phyloP scores from a whole-genome alignment of 2,113 vertebrate species.

The Corythornis madagascariensis region DNA sequence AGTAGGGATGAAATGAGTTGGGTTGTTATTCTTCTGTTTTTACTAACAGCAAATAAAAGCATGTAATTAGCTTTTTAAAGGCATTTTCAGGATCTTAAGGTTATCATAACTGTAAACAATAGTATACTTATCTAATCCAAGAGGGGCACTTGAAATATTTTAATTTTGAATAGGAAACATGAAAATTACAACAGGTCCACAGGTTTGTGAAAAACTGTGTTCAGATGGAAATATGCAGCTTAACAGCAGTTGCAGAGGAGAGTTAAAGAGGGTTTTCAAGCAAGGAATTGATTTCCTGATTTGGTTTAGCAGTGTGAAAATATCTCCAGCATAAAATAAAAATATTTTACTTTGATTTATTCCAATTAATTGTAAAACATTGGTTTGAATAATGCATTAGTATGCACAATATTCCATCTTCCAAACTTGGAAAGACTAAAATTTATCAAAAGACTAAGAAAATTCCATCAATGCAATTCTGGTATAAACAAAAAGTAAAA shows the following conservation, averaged over 20 bases:
- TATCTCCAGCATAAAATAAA: background rate
- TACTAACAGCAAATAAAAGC: conserved; percentile 64
- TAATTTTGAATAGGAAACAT: background rate
- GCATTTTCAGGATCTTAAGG: conserved; percentile 28
- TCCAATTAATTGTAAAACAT: background rate
- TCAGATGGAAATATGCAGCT: background rate
- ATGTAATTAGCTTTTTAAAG: conserved; percentile 57
- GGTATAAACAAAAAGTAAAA: background rate
- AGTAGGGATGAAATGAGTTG: conserved; percentile 63
- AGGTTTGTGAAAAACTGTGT: background rate
- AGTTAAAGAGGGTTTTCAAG: background rate
- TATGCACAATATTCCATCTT: background rate
- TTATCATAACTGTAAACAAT: conserved; percentile 41
- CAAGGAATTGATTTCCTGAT: background rate
- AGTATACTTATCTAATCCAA: conserved; percentile 33
- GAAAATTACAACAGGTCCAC: background rate
- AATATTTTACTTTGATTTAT: background rate
- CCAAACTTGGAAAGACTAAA: background rate
- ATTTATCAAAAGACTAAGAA: background rate
- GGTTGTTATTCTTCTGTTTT: conserved; percentile 67
- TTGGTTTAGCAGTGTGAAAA: background rate
- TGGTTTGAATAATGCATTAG: background rate
- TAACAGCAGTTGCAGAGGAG: background rate
- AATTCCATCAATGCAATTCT: background rate
- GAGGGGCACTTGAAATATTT: background rate